These are phyloP conservation scores for Nyctereutes procyonoides DNA, from an alignment of 2,113 vertebrate genomes.

Conservation along the genomic window DNA sequence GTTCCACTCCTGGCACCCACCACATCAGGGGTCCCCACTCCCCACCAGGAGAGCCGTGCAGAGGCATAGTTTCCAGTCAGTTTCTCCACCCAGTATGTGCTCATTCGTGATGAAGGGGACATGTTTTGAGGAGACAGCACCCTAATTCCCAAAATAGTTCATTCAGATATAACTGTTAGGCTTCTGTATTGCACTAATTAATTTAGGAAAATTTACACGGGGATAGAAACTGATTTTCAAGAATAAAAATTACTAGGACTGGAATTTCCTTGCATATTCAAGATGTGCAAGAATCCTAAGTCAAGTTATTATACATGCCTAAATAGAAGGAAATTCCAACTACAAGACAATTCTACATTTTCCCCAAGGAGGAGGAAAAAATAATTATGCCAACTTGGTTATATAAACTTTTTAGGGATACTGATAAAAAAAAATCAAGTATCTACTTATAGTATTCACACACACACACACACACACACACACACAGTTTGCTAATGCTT, in stretches of 20 bases:
- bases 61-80: background rate
- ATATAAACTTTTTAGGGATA: background rate
- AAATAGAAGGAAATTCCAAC: background rate
- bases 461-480: background rate
- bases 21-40: background rate
- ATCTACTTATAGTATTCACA: background rate
- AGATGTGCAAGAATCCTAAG: background rate
- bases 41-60: background rate
- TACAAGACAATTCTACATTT: background rate
- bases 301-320: background rate
- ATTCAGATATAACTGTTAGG: background rate
- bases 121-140: background rate
- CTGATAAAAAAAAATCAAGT: background rate
- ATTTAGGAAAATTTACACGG: background rate
- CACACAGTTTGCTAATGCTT: background rate
- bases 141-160: background rate
- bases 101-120: rapidly evolving
- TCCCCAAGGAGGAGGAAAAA: background rate
- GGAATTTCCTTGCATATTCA: background rate
- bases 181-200: background rate
- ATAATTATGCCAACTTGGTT: background rate
- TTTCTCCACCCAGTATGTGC: background rate
- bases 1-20: background rate
- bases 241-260: background rate
- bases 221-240: constrained; percentile 6